These are phyloP conservation scores for Trichonephila inaurata DNA, from an alignment of 1,140 invertebrate genomes.

Conservation along the genomic window DNA sequence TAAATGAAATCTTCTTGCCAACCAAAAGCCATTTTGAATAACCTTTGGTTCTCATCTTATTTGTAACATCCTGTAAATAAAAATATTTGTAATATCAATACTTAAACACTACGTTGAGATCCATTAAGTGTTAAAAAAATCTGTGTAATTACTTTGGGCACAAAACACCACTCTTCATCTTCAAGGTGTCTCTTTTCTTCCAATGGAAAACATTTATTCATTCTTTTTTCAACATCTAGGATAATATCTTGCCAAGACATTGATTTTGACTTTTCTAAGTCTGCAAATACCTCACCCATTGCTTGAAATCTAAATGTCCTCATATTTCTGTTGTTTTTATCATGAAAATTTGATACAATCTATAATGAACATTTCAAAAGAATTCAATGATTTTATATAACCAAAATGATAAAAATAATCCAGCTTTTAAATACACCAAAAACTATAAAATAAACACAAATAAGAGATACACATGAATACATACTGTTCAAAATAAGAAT, in stretches of 20 bases:
- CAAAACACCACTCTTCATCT: background rate
- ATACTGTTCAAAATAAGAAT: too few relatives aligned
- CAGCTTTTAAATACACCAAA: background rate
- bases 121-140: background rate
- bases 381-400: background rate
- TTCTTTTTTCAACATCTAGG: constrained; percentile 60
- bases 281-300: constrained; percentile 58
- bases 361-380: constrained; percentile 4
- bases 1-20: constrained; percentile 56
- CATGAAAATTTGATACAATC: constrained; percentile 45
- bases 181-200: background rate
- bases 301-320: constrained; percentile 51
- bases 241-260: constrained; percentile 12
- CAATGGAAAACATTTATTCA: background rate
- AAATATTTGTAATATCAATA: background rate
- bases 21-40: background rate
- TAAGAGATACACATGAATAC: too few relatives aligned
- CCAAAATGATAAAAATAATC: background rate
- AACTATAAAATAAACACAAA: too few relatives aligned
- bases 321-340: constrained; percentile 6
- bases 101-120: background rate
- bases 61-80: constrained; percentile 13
- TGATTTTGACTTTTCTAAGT: constrained; percentile 45
- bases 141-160: background rate
- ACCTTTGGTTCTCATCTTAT: constrained; percentile 57